Base-by-base conservation (phyloP, 2,888 invertebrate species). In the Bembecia ichneumoniformis region DNA sequence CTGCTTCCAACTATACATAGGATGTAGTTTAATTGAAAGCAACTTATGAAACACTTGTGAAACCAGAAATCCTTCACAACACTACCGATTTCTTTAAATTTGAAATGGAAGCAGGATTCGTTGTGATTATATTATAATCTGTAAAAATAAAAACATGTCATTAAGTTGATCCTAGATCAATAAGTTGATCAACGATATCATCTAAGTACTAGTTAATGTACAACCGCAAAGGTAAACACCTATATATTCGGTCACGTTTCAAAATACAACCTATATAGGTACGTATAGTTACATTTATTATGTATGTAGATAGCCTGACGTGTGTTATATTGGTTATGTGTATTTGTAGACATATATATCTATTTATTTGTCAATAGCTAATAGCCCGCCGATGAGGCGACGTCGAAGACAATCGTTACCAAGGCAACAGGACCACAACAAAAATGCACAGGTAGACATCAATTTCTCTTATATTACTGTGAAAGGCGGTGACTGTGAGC, bases 331-430 rank as follows among this genome's bases (percentile, higher is more conserved):
- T 49, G 58, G 50, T 55, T 63, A 55, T 60, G 62, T 59, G 62
- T 65, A 63, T 56, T 62, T 63, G 63, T 65, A 63, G 63, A 63
- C 28, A 28, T 28, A 28, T 28, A 28, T 28, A 28, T 28, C 28
- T 70, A 60, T 67, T 60, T 77, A 76, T 79, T 74, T 77, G 83
- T 84, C 83, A 80, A 82, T 78, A 77, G 71, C 77, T 82, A 78
- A 81, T 82, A 75, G 75, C 62, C 61, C 54, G 62, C 60, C 75
- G 74, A 74, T 74, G 76, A 76, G 62, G 66, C 73, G 66, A 67
- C 68, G 68, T 72, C 66, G 69, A 82, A 84, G 83, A 84, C 82
- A 78, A 76, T 70, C 70, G 79, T 82, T 63, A 60, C 72, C 81
- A 56, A 59, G 81, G 71, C 62, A 60, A 84, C 84, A 55, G 54